Conservation (phyloP, 2,113 vertebrate species). For the Micronycteris hirsuta region DNA sequence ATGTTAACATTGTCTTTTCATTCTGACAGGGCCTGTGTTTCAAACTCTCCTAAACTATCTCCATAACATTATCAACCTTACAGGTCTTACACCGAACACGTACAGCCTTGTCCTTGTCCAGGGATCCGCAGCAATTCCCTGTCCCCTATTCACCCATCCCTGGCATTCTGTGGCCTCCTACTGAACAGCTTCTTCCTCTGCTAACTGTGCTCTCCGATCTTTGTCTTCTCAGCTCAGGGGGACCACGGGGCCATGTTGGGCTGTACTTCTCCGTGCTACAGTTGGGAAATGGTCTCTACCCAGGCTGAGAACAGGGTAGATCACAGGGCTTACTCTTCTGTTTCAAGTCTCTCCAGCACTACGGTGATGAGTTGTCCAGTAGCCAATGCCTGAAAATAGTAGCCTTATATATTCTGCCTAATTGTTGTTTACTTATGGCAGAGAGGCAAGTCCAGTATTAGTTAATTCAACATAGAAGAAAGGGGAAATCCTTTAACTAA, state of each 20-base stretch:
- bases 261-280: neutral
- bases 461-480: neutral
- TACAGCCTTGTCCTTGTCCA: neutral
- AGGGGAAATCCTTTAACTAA: neutral
- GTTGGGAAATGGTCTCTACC: neutral
- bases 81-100: neutral
- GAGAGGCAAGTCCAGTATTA: neutral
- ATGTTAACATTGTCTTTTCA: neutral
- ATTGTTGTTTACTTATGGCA: neutral
- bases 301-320: neutral
- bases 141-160: fast-evolving
- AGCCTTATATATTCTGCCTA: neutral
- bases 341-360: neutral
- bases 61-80: neutral
- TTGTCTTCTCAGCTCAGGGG: neutral
- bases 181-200: neutral
- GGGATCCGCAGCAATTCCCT: neutral
- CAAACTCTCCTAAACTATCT: neutral
- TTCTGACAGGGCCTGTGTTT: neutral
- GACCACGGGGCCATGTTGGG: neutral
- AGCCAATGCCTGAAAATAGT: neutral
- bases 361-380: neutral
- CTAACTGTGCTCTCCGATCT: no score
- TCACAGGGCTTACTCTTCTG: neutral
- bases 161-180: neutral